These are phyloP conservation scores for Listronotus oregonensis DNA, from an alignment of 1,140 invertebrate genomes.

Conservation along the genomic window DNA sequence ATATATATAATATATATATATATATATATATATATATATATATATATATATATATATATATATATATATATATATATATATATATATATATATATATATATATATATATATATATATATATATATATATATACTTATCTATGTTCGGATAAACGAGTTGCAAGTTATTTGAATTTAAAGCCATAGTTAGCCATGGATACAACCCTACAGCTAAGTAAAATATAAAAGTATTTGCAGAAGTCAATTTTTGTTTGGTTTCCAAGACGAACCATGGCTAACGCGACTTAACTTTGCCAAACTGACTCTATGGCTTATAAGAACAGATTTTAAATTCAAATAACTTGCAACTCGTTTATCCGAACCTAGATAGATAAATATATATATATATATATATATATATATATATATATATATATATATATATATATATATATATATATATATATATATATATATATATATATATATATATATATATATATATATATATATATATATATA, in stretches of 20 bases:
- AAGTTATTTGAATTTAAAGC: too few relatives aligned
- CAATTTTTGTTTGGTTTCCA: too few relatives aligned
- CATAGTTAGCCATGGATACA: too few relatives aligned
- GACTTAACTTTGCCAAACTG: too few relatives aligned
- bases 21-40: too few relatives aligned
- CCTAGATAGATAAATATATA: not conserved
- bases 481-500: slow-evolving; percentile 11
- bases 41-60: too few relatives aligned
- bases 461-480: slow-evolving; percentile 12
- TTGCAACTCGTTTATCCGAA: too few relatives aligned
- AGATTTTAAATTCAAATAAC: not conserved
- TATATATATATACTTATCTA: not conserved
- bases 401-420: slow-evolving; percentile 9
- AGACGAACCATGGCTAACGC: too few relatives aligned
- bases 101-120: slow-evolving; percentile 7
- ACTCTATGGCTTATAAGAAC: not conserved
- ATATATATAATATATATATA: too few relatives aligned
- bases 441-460: slow-evolving; percentile 4
- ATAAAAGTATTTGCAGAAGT: too few relatives aligned
- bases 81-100: slow-evolving; percentile 9
- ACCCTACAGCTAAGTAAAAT: too few relatives aligned
- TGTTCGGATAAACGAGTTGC: too few relatives aligned
- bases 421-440: slow-evolving; percentile 1
- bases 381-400: slow-evolving; percentile 12
- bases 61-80: not conserved